Percentiles rank a stretch among this genome's conserved stretches.
These are phyloP conservation scores for Callospermophilus lateralis DNA, from an alignment of 2,113 vertebrate genomes.

Conservation along the genomic window DNA sequence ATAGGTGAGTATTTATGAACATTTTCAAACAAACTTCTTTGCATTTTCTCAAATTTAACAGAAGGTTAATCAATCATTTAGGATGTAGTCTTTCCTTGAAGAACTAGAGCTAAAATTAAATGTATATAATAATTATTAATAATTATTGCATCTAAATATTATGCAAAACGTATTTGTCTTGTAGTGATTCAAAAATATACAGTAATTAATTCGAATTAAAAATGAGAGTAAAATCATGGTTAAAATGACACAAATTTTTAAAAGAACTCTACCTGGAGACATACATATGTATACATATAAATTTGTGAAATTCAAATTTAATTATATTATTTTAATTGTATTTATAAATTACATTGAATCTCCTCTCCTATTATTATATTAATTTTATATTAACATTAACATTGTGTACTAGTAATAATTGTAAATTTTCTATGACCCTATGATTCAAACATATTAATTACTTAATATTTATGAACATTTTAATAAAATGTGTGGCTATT, in stretches of 20 bases:
- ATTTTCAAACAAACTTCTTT: constrained; percentile 22
- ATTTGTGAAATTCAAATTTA: not conserved
- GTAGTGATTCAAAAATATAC: not conserved
- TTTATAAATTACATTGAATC: not conserved
- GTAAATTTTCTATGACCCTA: not conserved
- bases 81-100: not conserved
- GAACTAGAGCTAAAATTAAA: not conserved
- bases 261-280: not conserved
- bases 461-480: not conserved
- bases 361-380: not conserved
- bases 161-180: not conserved
- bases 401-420: not conserved
- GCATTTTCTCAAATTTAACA: constrained; percentile 25
- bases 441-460: not conserved
- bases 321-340: not conserved
- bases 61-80: constrained; percentile 20
- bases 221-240: not conserved
- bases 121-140: not conserved
- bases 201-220: not conserved
- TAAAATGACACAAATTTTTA: not conserved
- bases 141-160: not conserved
- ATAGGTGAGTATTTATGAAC: not conserved
- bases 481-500: not conserved
- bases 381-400: not conserved
- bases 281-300: not conserved